A percentile compares a stretch with the other conserved stretches of the same genome.
These are phyloP conservation scores for Hoplodrina ambigua DNA, from an alignment of 2,888 invertebrate species.

Conservation along the genomic window DNA sequence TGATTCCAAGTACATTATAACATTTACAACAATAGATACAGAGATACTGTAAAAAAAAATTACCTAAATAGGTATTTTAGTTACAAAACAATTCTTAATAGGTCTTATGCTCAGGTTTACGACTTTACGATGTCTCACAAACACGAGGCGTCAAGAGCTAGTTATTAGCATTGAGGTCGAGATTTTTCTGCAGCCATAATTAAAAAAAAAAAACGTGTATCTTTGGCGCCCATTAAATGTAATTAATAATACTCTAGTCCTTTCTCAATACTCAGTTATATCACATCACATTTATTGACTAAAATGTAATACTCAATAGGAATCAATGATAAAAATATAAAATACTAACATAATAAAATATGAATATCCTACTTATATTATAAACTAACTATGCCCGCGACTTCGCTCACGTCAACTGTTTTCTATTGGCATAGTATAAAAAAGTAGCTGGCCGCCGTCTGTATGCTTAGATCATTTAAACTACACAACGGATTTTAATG, in stretches of 20 bases:
- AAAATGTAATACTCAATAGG: conserved; percentile 56
- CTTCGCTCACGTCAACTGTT: not conserved
- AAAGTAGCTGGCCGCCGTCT: too few species aligned
- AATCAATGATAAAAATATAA: conserved; percentile 47
- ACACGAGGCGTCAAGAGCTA: not conserved
- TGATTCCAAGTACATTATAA: not conserved
- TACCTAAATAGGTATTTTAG: not conserved
- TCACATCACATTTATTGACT: conserved; percentile 63
- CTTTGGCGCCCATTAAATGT: conserved; percentile 49
- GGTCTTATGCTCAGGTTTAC: not conserved
- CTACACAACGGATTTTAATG: too few species aligned
- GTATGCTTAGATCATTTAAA: too few species aligned
- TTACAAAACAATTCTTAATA: conserved; percentile 13
- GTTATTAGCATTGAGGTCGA: not conserved
- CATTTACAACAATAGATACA: not conserved
- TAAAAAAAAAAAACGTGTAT: conserved; percentile 22
- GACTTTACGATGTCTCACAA: not conserved
- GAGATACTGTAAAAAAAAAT: not conserved
- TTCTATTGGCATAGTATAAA: too few species aligned
- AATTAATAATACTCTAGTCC: conserved; percentile 39
- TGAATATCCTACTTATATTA: not conserved
- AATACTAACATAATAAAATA: not conserved
- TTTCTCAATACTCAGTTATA: conserved; percentile 46
- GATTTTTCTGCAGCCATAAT: conserved; percentile 9
- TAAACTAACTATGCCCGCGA: not conserved